Conservation (phyloP, 53 echinoderm and acorn worm species). For the Apostichopus leukothele region DNA sequence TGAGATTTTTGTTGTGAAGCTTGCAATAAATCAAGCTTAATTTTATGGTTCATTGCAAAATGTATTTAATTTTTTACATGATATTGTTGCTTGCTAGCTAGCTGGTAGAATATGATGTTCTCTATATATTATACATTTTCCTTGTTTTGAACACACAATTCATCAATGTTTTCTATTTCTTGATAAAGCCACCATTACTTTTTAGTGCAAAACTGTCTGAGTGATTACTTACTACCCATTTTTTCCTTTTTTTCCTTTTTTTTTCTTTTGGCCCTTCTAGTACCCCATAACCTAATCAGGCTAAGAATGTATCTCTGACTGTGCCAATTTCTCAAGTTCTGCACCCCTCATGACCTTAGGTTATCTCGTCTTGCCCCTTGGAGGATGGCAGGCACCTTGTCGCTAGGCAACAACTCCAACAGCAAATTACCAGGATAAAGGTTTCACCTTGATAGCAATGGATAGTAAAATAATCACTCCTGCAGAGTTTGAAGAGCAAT, state of each 20-base stretch:
- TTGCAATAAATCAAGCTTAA: no score
- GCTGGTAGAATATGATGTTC: no score
- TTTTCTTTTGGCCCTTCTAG: not conserved
- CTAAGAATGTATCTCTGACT: constrained; percentile 44
- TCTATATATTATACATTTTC: no score
- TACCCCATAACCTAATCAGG: constrained; percentile 46
- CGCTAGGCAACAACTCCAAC: constrained; percentile 14
- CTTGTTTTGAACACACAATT: no score
- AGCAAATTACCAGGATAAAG: constrained; percentile 14
- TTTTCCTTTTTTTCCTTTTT: not conserved
- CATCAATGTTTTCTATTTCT: no score
- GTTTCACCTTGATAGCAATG: not conserved
- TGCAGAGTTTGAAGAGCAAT: constrained; percentile 38
- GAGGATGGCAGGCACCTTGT: constrained; percentile 9
- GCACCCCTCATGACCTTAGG: constrained; percentile 41
- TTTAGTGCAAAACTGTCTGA: no score
- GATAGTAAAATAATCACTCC: not conserved
- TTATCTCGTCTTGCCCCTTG: constrained; percentile 10
- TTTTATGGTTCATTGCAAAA: no score
- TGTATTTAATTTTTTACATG: no score
- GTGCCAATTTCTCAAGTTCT: constrained; percentile 43
- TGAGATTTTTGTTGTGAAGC: no score
- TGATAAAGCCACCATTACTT: no score
- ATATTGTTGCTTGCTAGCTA: no score
- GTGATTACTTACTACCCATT: not conserved